phyloP scores from a whole-genome alignment of 2,797 vertebrate species.

The Hipposideros larvatus region DNA sequence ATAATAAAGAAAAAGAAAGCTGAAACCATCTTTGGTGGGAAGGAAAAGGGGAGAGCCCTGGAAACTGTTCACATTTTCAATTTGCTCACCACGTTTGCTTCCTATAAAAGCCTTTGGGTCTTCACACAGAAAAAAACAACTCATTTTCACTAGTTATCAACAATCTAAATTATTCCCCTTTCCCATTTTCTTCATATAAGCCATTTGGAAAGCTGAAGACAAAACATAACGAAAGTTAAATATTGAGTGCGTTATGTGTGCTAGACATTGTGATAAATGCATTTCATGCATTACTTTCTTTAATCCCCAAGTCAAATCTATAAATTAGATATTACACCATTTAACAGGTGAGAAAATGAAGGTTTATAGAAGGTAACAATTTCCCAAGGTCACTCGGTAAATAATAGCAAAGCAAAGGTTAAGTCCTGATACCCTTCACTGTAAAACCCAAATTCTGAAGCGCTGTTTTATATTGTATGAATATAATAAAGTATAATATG shows the following conservation, averaged over 20 bases:
- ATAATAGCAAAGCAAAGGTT: not conserved
- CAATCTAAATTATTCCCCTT: not conserved
- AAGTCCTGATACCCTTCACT: not conserved
- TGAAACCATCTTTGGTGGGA: not conserved
- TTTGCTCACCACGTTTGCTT: not conserved
- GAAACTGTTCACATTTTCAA: not conserved
- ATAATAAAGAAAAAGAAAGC: not conserved
- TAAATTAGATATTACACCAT: not conserved
- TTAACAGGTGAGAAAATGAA: not conserved
- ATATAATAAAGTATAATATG: not conserved
- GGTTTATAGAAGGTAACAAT: not conserved
- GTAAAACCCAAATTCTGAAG: not conserved
- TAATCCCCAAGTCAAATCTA: not conserved
- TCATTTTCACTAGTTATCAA: not conserved
- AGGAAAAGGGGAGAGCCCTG: not conserved
- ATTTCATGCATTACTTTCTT: not conserved
- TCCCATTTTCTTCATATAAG: not conserved
- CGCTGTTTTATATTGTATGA: not conserved
- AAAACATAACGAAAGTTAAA: slow-evolving; percentile 7
- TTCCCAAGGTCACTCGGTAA: not conserved
- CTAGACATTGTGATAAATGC: not conserved
- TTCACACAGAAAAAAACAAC: slow-evolving; percentile 12
- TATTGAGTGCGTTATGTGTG: not conserved
- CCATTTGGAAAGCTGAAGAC: slow-evolving; percentile 21
- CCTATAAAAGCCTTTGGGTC: not conserved